A percentile compares a stretch with the other conserved stretches of the same genome.
Evolutionary conservation across 2,888 invertebrate species (phyloP).

Genomic region (Melinaea marsaeus): DNA sequence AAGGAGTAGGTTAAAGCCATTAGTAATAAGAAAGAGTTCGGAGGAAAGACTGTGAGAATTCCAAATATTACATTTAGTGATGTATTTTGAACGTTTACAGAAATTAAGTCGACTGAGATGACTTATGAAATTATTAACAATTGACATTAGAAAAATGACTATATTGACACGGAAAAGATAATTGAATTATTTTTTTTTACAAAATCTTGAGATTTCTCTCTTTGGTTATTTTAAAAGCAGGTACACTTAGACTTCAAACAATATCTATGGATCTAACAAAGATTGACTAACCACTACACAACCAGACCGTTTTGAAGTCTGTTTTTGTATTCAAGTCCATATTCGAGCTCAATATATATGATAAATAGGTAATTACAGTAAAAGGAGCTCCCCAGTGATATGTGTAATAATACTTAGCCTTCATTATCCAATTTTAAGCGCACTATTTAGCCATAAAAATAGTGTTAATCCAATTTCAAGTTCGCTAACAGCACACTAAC

Average conservation of each 20-base stretch:
- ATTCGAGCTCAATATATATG: neutral
- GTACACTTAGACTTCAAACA: too few relatives aligned
- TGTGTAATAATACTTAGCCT: too few relatives aligned
- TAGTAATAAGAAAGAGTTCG: constrained; percentile 69
- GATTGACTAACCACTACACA: too few relatives aligned
- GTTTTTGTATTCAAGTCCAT: too few relatives aligned
- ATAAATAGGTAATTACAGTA: neutral
- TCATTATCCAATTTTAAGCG: too few relatives aligned
- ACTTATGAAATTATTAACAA: neutral
- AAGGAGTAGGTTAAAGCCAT: constrained; percentile 65
- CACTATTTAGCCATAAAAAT: too few relatives aligned
- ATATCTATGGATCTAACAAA: too few relatives aligned
- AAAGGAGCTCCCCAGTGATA: too few relatives aligned
- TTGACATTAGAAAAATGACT: neutral
- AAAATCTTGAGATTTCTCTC: neutral
- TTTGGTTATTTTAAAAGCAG: too few relatives aligned
- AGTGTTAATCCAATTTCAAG: too few relatives aligned
- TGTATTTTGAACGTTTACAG: neutral
- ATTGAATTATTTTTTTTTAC: neutral
- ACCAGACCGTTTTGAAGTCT: too few relatives aligned
- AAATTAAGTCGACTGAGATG: neutral
- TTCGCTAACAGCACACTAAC: too few relatives aligned
- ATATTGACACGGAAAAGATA: neutral
- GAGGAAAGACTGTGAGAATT: constrained; percentile 55
- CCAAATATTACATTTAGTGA: neutral